Percentiles rank a stretch among this genome's conserved stretches.
Evolutionary conservation across 2,113 vertebrate species (phyloP).

Genomic region (Probosciger aterrimus): DNA sequence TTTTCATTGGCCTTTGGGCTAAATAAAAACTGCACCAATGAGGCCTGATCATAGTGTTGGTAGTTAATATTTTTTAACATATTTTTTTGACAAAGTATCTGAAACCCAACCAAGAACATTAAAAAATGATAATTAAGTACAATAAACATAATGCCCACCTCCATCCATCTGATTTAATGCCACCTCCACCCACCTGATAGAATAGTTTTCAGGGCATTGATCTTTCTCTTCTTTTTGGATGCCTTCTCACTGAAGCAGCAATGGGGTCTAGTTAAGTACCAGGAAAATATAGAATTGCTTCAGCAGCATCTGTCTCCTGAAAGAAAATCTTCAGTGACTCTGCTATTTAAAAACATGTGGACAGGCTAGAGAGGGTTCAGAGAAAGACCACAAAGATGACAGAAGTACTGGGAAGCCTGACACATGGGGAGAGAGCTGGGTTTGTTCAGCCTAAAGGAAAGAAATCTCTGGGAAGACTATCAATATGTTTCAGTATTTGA

Average conservation of each 20-base stretch:
- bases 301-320: background rate
- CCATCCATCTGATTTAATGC: background rate
- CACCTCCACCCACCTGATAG: background rate
- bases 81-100: background rate
- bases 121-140: conserved; percentile 24
- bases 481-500: background rate
- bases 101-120: background rate
- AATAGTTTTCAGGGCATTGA: accelerated
- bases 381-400: background rate
- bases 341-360: background rate
- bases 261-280: background rate
- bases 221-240: background rate
- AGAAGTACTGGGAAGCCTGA: background rate
- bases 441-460: background rate
- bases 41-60: too few relatives aligned
- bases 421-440: background rate
- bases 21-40: background rate
- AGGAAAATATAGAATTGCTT: background rate
- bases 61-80: background rate
- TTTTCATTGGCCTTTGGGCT: background rate
- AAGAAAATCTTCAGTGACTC: background rate
- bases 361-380: background rate
- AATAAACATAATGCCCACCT: background rate
- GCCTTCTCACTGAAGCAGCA: background rate
- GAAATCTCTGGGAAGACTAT: background rate